Evolutionary conservation across 64 coral and sea anemone species (phyloP), one percentile per base, ranked within the genome.

Genomic region (Dendronephthya gigantea): DNA sequence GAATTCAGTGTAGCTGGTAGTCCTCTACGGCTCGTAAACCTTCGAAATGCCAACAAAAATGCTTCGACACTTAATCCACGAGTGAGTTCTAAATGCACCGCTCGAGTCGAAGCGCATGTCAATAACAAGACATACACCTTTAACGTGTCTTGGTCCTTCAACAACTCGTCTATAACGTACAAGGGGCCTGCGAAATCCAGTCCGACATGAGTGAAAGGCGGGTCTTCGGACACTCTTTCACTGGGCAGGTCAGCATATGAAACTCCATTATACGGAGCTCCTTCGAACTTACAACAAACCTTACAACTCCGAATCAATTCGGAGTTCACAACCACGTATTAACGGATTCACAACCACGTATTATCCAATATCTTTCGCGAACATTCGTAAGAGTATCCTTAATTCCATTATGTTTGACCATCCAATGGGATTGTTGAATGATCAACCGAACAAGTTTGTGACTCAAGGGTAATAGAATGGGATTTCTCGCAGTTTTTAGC

Each of bases 211-310:
- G 88, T 84, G 19, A 90, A 90, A 13, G 88, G 88, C 0, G 88
- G 83, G 76, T 90, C 88, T 19, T 90, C 88, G 0, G 88, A 85
- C 0, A 90, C 83, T 79, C 88, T 66, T 50, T 90, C 83, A 8
- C 30, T 35, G 9, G 83, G 83, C 22, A 90, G 43, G n/a, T 84
- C 58, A 14, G 51, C 16, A 30, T 12, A 9, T 0, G 31, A 16
- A 30, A 68, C 27, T 17, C 82, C 29, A 11, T 35, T 27, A 28
- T 74, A 74, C 31, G 68, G 68, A 16, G 68, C 31, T 74, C 68
- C 68, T 74, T 74, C 68, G 22, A 25, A 23, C 49, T 49, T 74
- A 12, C 22, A 56, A 39, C 88, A 89, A 45, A 75, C 48, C 2
- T 84, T 59, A 32, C 88, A 90, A 14, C 35, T 90, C 23, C 47